Base-by-base conservation (phyloP, 2,113 vertebrate species). In the Dipodomys spectabilis region DNA sequence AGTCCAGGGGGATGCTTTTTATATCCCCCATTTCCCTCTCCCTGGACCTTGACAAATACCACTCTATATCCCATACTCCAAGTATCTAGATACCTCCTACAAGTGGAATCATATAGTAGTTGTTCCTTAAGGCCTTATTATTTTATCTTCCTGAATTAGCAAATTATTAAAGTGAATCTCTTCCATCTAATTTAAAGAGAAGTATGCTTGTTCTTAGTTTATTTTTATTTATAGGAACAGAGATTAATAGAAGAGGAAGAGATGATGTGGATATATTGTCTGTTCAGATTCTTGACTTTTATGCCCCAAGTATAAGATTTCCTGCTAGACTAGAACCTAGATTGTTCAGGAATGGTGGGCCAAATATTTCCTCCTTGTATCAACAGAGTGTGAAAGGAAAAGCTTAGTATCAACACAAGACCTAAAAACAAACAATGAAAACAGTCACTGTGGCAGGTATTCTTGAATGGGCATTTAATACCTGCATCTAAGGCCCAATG, bases 171-270 rank as follows among this genome's bases (percentile, higher is more conserved):
- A 74, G 22, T 35, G 30, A 94, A 60, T 39, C 16, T 35, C 78
- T 86, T 81, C 62, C 25, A n/a, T 84, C 32, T 86, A 35, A 86
- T 71, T 82, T 77, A 45, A 79, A 86, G 72, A 73, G 75, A 95
- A 78, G 32, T 28, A 18, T 79, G 73, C 68, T 79, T 89, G 27
- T 75, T 88, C 35, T 86, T 86, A 32, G 30, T 12, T 25, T 72
- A 8, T 65, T 82, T 95, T 28, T 79, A 57, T 25, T 67, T 91
- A 53, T 57, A 53, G 30, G 57, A n/a, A 75, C 39, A 49, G 78
- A 91, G 44, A 68, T 69, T 81, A 72, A 65, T n/a, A 94, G 78
- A 65, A 18, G 49, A 81, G 20, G 9, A 60, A 74, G 65, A 35
- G 9, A 82, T 28, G 3, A 82, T 28, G 3, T 28, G 27, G 74